Base-by-base conservation (phyloP, 2,888 invertebrate species). In the Agonopterix arenella region DNA sequence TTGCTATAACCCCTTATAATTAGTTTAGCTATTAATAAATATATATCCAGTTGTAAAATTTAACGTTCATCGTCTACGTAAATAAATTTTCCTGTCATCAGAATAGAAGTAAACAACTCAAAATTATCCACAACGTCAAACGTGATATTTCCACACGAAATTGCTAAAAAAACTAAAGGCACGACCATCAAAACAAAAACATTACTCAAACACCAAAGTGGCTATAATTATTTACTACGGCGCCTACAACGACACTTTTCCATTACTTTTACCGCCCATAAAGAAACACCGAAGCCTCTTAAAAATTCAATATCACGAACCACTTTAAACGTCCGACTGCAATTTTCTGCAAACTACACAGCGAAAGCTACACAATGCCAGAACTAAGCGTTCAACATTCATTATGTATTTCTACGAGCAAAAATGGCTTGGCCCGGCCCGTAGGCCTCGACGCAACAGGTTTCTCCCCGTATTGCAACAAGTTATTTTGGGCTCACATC, bases 401-500 rank as follows among this genome's bases (percentile, higher is more conserved):
- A 88, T 88, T 85, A 88, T 86, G 84, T 85, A 86, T 85, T 80
- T 82, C 74, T 68, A 68, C 74, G 72, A 68, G 84, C 81, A 86
- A 86, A 85, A 86, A 86, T 84, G 74, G 73, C 73, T 64, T 64
- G 58, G 65, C 74, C 73, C 75, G 74, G 75, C 69, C 62, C 64
- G 58, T 58, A 65, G 68, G 61, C 54, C 54, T 48, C 52, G 46
- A 58, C 60, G 83, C 88, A 88, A 89, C 88, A 88, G 85, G 88
- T 88, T 65, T 81, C 64, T 79, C 83, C 69, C 60, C 64, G 60
- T 75, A 11, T 11, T 80, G 88, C 88, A 88, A 88, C 88, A 88
- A 84, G 88, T 88, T 76, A 76, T 78, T 62, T 77, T 85, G 86
- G 88, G 88, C 86, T 77, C 83, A 70, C 78, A 78, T 86, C 88